These are phyloP conservation scores for Diloba caeruleocephala DNA, from an alignment of 2,888 invertebrate species.

Conservation along the genomic window DNA sequence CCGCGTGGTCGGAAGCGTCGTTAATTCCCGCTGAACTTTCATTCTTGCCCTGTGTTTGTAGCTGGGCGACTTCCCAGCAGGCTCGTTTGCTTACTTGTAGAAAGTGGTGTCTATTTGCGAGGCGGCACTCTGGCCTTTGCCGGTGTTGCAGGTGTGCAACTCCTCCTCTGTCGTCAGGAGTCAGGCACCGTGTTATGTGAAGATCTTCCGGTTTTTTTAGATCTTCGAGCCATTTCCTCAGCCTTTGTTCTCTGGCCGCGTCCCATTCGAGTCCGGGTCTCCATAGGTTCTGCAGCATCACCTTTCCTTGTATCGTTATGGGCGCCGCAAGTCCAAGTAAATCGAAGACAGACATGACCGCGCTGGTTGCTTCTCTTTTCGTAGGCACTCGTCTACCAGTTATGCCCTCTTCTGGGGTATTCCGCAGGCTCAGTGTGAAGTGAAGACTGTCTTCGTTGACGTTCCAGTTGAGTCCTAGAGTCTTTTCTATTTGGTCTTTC, in stretches of 20 bases:
- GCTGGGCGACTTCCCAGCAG: background rate
- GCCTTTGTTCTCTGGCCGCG: background rate
- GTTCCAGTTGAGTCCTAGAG: too few relatives aligned
- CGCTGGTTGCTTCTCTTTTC: too few relatives aligned
- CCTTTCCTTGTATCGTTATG: too few relatives aligned
- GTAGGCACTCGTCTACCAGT: too few relatives aligned
- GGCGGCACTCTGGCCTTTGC: background rate
- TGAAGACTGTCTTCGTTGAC: too few relatives aligned
- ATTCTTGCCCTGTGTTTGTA: background rate
- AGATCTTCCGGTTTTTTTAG: background rate
- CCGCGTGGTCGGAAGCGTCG: slow-evolving; percentile 21
- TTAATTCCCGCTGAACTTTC: background rate
- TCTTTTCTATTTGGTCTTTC: too few relatives aligned
- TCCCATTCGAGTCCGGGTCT: background rate
- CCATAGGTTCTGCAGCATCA: background rate
- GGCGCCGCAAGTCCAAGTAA: too few relatives aligned
- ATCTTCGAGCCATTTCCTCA: background rate
- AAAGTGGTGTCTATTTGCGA: background rate
- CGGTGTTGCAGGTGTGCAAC: background rate
- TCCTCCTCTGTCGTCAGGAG: background rate
- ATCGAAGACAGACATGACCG: too few relatives aligned
- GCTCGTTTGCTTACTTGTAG: background rate
- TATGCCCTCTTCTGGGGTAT: too few relatives aligned
- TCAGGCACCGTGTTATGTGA: background rate
- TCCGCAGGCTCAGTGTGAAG: too few relatives aligned